Percentiles rank a stretch among this genome's conserved stretches.
Conservation (phyloP, 30 jellyfish, hydroid and myxozoan species). For the Aurelia coerulea region DNA sequence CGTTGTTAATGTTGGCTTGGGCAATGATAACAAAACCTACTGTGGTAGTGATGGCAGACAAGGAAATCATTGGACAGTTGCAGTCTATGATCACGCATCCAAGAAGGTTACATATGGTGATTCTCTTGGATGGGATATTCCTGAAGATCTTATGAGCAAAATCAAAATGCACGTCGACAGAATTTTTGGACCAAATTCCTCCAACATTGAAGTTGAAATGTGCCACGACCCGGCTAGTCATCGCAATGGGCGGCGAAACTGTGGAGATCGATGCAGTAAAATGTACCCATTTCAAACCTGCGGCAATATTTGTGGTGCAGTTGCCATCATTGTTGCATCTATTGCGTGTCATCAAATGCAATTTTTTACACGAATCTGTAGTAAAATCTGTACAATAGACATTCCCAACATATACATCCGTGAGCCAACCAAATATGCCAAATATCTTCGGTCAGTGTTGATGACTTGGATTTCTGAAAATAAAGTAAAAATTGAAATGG, state of each 20-base stretch:
- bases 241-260: slow-evolving; percentile 2
- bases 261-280: slow-evolving; percentile 3
- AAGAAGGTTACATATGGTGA: slow-evolving; percentile 32
- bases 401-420: slow-evolving; percentile 21
- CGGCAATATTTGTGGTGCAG: slow-evolving; percentile 45
- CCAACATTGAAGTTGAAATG: slow-evolving; percentile 8
- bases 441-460: slow-evolving; percentile 12
- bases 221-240: slow-evolving; percentile 25
- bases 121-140: slow-evolving; percentile 50
- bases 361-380: slow-evolving; percentile 6
- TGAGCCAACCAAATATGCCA: slow-evolving; percentile 21
- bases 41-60: slow-evolving; percentile 40
- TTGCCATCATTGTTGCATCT: slow-evolving; percentile 1
- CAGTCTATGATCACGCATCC: slow-evolving; percentile 1
- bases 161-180: background rate
- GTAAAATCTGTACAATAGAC: background rate
- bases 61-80: slow-evolving; percentile 45
- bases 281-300: slow-evolving; percentile 35
- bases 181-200: background rate
- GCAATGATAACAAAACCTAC: background rate
- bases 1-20: slow-evolving; percentile 25
- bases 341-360: slow-evolving; percentile 8
- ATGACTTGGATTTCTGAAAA: slow-evolving; percentile 20
- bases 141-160: slow-evolving; percentile 14
- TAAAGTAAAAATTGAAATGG: background rate